Conservation (phyloP, 2,888 invertebrate genomes). For the Phasia obesa region DNA sequence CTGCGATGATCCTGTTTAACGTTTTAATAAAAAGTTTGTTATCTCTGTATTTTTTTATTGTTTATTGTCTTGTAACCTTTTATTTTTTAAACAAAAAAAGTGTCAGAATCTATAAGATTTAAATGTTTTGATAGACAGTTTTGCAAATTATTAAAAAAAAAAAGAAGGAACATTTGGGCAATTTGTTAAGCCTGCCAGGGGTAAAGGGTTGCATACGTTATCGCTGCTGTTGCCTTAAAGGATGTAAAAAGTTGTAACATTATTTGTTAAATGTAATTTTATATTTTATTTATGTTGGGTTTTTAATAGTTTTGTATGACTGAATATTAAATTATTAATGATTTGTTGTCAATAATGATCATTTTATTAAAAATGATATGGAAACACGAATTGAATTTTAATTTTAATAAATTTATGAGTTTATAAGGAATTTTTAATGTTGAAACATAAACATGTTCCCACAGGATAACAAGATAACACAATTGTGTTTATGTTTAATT, state of each 20-base stretch:
- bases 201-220: conserved; percentile 38
- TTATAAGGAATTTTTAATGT: too few species aligned
- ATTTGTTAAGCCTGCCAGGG: conserved; percentile 47
- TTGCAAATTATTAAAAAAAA: conserved; percentile 65
- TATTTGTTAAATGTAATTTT: conserved; percentile 53
- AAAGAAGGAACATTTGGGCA: conserved; percentile 34
- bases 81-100: conserved; percentile 28
- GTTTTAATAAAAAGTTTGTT: conserved; percentile 64
- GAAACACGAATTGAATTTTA: conserved; percentile 27
- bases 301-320: conserved; percentile 32
- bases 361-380: conserved; percentile 33
- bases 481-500: too few species aligned
- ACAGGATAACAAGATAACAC: too few species aligned
- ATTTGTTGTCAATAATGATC: conserved; percentile 57
- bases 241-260: conserved; percentile 2
- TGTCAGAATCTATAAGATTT: conserved; percentile 65
- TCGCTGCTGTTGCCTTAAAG: background rate
- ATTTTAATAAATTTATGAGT: too few species aligned
- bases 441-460: too few species aligned
- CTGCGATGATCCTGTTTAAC: conserved; percentile 49
- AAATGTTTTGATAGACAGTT: conserved; percentile 69
- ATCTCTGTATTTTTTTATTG: conserved; percentile 25
- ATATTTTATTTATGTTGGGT: conserved; percentile 60
- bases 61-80: conserved; percentile 30
- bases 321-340: conserved; percentile 55